Evolutionary conservation across 1,140 invertebrate species (phyloP), one percentile per base, ranked within the genome.

Genomic region (Conopomorpha cramerella): DNA sequence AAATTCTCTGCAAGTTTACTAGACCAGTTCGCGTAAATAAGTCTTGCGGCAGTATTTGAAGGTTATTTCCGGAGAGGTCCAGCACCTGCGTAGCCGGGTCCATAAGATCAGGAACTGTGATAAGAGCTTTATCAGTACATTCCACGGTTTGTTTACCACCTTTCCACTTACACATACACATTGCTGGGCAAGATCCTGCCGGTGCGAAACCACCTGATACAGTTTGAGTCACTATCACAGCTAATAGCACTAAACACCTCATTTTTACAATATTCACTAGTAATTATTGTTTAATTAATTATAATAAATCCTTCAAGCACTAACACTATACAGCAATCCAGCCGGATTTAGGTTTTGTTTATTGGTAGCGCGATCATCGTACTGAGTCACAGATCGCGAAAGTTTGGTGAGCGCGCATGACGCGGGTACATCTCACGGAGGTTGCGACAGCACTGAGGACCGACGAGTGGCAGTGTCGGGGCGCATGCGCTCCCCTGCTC

Each of bases 151-250:
- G 87, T 77, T 95, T 95, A 39, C 92, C 92, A 51, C 87, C 85
- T 76, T 94, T 93, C 93, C 93, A 95, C 71, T 93, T 95, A 77
- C 92, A 95, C 41, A 82, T 81, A 67, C 93, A 95, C 48, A 89
- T 85, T 14, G 84, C 82, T 28, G 90, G 88, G 52, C 91, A 93
- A 43, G 78, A 80, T 46, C 77, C 77, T 25, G 77, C 62, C 23
- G 74, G 70, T 25, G 65, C 63, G 39, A 64, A 47, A 26, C 61
- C 70, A 31, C 56, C 64, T 30, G 60, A 51, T 43, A 60, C 56
- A 41, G 63, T 65, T 55, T 56, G 47, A 43, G 49, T 60, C 49
- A 70, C 43, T 46, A 66, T 49, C 46, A 73, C 52, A 60, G 55
- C 57, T 47, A 77, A 53, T 45, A 55, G 48, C 48, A 76, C 56